A percentile compares a stretch with the other conserved stretches of the same genome.
Evolutionary conservation across 2,113 vertebrate species (phyloP).

Genomic region (Beaufortia kweichowensis): DNA sequence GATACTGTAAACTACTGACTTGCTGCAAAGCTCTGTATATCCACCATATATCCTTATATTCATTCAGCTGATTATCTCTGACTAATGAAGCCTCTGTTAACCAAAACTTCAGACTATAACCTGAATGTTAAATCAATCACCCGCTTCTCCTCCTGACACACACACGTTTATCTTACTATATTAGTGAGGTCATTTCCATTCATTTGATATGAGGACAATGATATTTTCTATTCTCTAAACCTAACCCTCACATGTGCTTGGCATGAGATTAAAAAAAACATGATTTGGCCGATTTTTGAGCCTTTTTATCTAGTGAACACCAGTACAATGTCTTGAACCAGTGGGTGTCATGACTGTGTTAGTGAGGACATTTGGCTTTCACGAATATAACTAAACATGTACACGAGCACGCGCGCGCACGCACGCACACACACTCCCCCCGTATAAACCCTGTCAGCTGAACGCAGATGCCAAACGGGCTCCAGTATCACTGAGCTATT

Average conservation of each 20-base stretch:
- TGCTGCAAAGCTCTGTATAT: constrained; percentile 51
- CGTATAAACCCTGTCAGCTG: constrained; percentile 19
- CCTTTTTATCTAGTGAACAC: no score
- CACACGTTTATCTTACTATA: not conserved
- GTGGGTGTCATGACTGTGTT: no score
- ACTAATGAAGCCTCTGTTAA: constrained; percentile 10
- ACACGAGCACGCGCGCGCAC: not conserved
- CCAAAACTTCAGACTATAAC: constrained; percentile 16
- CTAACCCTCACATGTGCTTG: no score
- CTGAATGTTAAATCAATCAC: not conserved
- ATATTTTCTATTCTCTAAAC: no score
- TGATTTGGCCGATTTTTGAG: no score
- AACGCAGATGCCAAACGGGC: constrained; percentile 41
- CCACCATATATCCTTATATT: constrained; percentile 37
- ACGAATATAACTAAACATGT: no score
- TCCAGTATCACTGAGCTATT: constrained; percentile 34
- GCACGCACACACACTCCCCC: constrained; percentile 5
- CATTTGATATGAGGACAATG: no score
- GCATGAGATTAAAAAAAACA: no score
- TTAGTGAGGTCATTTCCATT: no score
- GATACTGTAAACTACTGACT: constrained; percentile 43
- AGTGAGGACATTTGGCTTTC: no score
- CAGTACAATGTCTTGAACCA: no score
- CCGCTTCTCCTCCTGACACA: not conserved
- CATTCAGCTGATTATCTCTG: not conserved